phyloP scores from a whole-genome alignment of 2,113 vertebrate genomes.

The Rynchops niger region DNA sequence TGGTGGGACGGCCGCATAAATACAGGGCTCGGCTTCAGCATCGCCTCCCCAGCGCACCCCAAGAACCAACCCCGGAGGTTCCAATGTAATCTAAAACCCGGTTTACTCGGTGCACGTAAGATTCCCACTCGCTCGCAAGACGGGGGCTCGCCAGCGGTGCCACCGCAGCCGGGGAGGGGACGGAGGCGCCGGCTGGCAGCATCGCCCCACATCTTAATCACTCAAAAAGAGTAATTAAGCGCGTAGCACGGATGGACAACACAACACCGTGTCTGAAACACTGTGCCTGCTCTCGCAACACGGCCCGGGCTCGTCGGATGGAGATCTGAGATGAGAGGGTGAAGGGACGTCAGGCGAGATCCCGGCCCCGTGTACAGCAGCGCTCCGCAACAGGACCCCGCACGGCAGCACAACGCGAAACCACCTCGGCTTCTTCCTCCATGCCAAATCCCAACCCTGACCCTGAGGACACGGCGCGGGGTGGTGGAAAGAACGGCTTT shows the following conservation, averaged over 20 bases:
- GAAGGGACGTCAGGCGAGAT: not conserved
- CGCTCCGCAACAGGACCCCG: not conserved
- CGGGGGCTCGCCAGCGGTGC: not conserved
- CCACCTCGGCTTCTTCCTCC: constrained; percentile 16
- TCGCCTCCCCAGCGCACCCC: not conserved
- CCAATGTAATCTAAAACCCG: constrained; percentile 14
- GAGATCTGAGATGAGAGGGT: not conserved
- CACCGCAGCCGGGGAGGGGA: not conserved
- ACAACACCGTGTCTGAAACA: not conserved
- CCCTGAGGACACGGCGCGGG: not conserved
- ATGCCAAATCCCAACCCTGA: not conserved
- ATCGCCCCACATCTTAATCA: not conserved
- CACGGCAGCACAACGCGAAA: not conserved
- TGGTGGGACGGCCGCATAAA: not conserved
- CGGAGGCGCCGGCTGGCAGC: not conserved
- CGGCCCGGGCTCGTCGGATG: constrained; percentile 36
- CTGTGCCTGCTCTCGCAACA: not conserved
- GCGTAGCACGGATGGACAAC: not conserved
- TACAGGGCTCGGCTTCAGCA: not conserved
- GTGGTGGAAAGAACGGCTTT: constrained; percentile 36
- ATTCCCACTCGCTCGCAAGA: not conserved
- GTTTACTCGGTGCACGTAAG: constrained; percentile 30
- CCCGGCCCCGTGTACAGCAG: not conserved
- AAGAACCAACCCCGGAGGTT: constrained; percentile 20
- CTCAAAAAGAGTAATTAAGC: constrained; percentile 4